phyloP scores from a whole-genome alignment of 1,140 invertebrate species.

The Lucilia sericata region DNA sequence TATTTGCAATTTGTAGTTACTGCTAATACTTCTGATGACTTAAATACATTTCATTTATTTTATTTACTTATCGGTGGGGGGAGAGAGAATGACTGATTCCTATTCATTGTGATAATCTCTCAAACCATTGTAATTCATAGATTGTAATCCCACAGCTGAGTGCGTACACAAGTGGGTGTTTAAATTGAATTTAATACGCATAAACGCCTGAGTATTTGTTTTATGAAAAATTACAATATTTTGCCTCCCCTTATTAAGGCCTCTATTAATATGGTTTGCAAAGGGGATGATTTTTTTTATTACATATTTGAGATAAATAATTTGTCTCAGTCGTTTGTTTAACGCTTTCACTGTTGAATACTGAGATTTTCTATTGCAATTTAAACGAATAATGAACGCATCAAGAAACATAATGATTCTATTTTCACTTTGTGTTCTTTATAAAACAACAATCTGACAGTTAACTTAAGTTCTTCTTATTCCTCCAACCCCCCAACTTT shows the following conservation, averaged over 20 bases:
- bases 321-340: conserved; percentile 47
- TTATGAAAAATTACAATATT: conserved; percentile 35
- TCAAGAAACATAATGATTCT: conserved; percentile 60
- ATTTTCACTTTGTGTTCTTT: conserved; percentile 44
- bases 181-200: conserved; percentile 63
- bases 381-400: conserved; percentile 68
- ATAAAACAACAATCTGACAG: conserved; percentile 27
- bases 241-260: not conserved
- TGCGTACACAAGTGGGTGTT: conserved; percentile 66
- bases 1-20: too few species aligned
- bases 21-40: too few species aligned
- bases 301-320: not conserved
- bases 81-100: not conserved
- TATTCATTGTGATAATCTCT: not conserved
- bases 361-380: conserved; percentile 51
- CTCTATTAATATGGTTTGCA: not conserved
- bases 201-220: conserved; percentile 48
- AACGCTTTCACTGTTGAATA: not conserved
- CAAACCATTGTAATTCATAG: conserved; percentile 14
- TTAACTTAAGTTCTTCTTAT: conserved; percentile 15
- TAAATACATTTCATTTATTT: too few species aligned
- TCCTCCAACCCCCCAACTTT: not conserved
- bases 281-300: too few species aligned
- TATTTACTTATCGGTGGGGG: too few species aligned
- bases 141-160: conserved; percentile 60